Conservation (phyloP, 2,888 invertebrate genomes). For the Drosophila algonquin region DNA sequence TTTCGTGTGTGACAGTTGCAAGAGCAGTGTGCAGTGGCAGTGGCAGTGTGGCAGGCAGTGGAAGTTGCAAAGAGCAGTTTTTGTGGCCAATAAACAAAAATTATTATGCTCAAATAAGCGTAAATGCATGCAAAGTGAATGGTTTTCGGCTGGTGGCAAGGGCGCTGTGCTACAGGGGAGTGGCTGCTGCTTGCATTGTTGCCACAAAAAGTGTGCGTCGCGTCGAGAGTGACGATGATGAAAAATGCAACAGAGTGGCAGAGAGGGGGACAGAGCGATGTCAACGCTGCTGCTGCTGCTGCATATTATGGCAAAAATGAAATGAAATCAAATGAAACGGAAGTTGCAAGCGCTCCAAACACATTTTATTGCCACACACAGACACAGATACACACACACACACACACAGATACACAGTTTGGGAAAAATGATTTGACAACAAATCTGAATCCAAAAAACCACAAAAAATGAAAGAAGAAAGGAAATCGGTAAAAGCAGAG, state of each 20-base stretch:
- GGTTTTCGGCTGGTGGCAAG: neutral
- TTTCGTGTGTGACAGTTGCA: constrained; percentile 11
- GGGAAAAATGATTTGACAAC: constrained; percentile 68
- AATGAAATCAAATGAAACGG: constrained; percentile 74
- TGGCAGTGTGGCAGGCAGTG: neutral
- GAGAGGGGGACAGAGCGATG: constrained; percentile 23
- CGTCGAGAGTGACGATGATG: constrained; percentile 60
- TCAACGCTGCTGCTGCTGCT: constrained; percentile 24
- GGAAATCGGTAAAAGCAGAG: neutral
- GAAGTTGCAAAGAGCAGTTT: constrained; percentile 40
- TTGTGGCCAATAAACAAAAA: constrained; percentile 76
- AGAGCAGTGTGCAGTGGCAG: constrained; percentile 3
- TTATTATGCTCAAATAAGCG: constrained; percentile 79
- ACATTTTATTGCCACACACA: constrained; percentile 53
- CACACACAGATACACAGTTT: constrained; percentile 39
- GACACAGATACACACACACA: constrained; percentile 10
- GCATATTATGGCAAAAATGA: constrained; percentile 66
- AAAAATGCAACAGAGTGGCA: constrained; percentile 56
- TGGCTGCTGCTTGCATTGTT: constrained; percentile 62
- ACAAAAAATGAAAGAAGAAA: constrained; percentile 10
- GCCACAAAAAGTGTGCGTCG: constrained; percentile 63
- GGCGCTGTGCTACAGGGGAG: no score
- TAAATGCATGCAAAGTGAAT: constrained; percentile 67
- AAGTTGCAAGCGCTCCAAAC: constrained; percentile 68
- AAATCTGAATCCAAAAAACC: constrained; percentile 43